Evolutionary conservation across 2,888 invertebrate genomes (phyloP).

Genomic region (Luffia ferchaultella): DNA sequence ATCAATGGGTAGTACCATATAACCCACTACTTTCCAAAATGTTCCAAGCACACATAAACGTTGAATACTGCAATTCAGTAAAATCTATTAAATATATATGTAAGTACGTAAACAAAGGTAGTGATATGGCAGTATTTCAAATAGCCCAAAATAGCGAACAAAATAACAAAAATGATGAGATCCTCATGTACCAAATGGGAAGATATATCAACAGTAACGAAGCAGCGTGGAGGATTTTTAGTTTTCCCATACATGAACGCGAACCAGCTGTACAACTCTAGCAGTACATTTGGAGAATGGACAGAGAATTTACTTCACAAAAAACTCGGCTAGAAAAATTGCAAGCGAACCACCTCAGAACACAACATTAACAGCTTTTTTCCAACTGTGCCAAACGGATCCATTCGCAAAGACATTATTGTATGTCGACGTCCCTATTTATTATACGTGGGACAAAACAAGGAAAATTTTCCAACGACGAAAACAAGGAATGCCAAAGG

Average conservation of each 20-base stretch:
- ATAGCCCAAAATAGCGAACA: constrained; percentile 5
- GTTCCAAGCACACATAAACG: constrained; percentile 8
- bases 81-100: constrained; percentile 15
- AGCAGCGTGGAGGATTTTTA: constrained; percentile 19
- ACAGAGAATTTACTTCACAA: constrained; percentile 15
- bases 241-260: constrained; percentile 18
- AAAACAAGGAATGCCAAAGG: constrained; percentile 18
- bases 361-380: constrained; percentile 5
- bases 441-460: constrained; percentile 20
- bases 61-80: constrained; percentile 14
- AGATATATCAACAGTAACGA: constrained; percentile 17
- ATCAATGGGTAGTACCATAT: constrained; percentile 19
- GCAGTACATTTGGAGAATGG: constrained; percentile 18
- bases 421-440: constrained; percentile 17
- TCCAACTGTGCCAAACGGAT: constrained; percentile 15
- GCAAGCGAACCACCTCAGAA: too few species aligned
- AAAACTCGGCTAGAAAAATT: too few species aligned
- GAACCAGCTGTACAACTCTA: constrained; percentile 17
- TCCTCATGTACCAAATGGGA: constrained; percentile 13
- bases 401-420: constrained; percentile 17
- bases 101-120: constrained; percentile 16
- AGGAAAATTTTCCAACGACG: constrained; percentile 17
- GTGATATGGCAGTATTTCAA: constrained; percentile 6
- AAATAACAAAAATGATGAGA: constrained; percentile 16
- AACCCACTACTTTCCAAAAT: constrained; percentile 3